Percentiles rank a stretch among this genome's conserved stretches.
Evolutionary conservation across 2,113 vertebrate species (phyloP).

Genomic region (Sinocyclocheilus anophthalmus): DNA sequence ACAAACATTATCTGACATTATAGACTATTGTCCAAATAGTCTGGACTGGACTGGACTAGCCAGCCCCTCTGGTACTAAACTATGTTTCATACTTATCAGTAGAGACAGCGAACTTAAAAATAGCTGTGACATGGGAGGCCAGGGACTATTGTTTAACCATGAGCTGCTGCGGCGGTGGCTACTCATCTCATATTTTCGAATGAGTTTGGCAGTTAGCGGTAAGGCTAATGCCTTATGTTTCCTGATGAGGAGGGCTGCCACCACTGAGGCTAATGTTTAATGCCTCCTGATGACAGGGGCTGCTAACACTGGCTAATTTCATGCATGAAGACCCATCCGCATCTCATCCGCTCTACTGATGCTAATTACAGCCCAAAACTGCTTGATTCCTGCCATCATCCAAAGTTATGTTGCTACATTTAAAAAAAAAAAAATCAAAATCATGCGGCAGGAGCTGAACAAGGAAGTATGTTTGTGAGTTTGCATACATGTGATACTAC

Average conservation of each 20-base stretch:
- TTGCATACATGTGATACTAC: neutral
- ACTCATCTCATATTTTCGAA: constrained; percentile 15
- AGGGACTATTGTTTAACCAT: constrained; percentile 2
- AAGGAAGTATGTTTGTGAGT: neutral
- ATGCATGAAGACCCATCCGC: constrained; percentile 57
- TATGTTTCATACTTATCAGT: neutral
- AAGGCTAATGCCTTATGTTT: constrained; percentile 36
- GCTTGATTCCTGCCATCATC: constrained; percentile 48
- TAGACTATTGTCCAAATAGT: neutral
- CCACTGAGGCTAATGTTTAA: constrained; percentile 38
- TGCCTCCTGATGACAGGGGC: constrained; percentile 36
- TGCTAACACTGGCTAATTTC: constrained; percentile 53
- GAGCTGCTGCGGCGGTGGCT: neutral
- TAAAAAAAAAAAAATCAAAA: neutral
- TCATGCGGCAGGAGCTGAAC: neutral
- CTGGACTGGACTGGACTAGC: neutral
- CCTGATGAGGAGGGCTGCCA: constrained; percentile 33
- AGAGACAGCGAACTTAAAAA: constrained; percentile 2
- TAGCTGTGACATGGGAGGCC: neutral
- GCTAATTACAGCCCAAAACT: constrained; percentile 61
- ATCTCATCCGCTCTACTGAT: constrained; percentile 46
- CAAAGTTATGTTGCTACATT: constrained; percentile 18
- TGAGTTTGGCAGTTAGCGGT: constrained; percentile 17
- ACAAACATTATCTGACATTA: no score
- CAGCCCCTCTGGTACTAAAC: neutral